Conservation (phyloP, 1,140 invertebrate species). For the Hestina assimilis region DNA sequence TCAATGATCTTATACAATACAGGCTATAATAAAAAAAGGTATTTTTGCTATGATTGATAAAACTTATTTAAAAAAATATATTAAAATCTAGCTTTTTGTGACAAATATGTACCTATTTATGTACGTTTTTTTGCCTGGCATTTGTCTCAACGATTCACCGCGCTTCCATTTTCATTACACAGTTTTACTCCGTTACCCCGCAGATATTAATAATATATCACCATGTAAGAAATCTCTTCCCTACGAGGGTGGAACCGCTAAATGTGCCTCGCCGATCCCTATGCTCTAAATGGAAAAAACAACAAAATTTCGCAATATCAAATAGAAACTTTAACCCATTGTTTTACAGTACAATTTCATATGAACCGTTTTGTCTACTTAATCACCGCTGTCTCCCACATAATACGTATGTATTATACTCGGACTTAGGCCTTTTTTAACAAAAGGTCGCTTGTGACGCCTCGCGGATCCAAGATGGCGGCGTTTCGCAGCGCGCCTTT, state of each 20-base stretch:
- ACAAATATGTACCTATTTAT: background rate
- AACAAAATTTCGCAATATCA: conserved; percentile 30
- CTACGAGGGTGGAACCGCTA: conserved; percentile 56
- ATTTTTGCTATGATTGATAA: background rate
- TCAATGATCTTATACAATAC: background rate
- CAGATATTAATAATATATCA: conserved; percentile 70
- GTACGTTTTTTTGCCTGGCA: conserved; percentile 15
- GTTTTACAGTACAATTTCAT: conserved; percentile 36
- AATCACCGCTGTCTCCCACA: conserved; percentile 68
- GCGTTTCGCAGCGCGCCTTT: conserved; percentile 42
- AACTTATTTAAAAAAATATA: background rate
- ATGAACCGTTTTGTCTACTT: conserved; percentile 38
- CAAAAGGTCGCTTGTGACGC: conserved; percentile 67
- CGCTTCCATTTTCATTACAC: conserved; percentile 44
- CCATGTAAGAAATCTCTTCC: conserved; percentile 70
- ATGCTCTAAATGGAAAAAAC: conserved; percentile 54
- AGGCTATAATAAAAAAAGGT: background rate
- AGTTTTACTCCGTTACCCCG: conserved; percentile 54
- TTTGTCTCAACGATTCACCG: conserved; percentile 36
- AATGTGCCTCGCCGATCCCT: conserved; percentile 57
- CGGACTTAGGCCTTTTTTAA: conserved; percentile 65
- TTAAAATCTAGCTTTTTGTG: too few relatives aligned
- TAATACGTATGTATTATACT: conserved; percentile 72
- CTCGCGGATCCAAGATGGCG: conserved; percentile 72
- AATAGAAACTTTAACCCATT: conserved; percentile 32